Base-by-base conservation (phyloP, 2,888 invertebrate genomes). In the Phengaris arion region DNA sequence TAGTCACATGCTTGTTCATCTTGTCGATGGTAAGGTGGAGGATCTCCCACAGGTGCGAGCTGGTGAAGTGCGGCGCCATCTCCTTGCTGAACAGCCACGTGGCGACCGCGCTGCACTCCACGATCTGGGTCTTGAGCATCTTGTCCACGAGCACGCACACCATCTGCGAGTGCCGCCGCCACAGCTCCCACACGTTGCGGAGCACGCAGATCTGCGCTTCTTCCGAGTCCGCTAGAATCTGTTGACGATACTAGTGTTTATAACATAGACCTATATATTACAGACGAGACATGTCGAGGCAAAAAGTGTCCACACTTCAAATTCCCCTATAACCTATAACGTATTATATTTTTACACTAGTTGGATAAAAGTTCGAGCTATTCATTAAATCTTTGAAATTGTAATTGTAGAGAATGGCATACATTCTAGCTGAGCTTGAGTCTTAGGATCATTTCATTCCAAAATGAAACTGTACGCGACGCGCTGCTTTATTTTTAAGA, bases 21-120 rank as follows among this genome's bases (percentile, higher is more conserved):
- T 99, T 99, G 83, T 97, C 97, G 74, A 99, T 98, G 3, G 99
- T 99, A 77, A 98, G 93, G 89, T 99, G 98, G 75, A 99, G 94
- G 77, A 99, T 96, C 93, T 99, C 99, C 99, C 99, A 99, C 35
- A 99, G 95, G 88, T 98, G 99, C 84, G 96, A 95, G 89, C 98
- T 98, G 0, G 98, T 98, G 89, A 99, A 99, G 89, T 97, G 98
- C 0, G 95, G 93, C 22, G 96, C 95, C 98, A 99, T 98, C 87
- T 98, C 97, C 89, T 97, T 97, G 6, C 98, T 98, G 93, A 99
- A 99, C 79, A 99, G 96, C 99, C 99, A 99, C 81, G 98, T 98
- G 72, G 99, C 99, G 13, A 99, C 99, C 0, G 99, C 97, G 76
- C 98, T 97, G 87, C 99, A 99, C 87, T 99, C 98, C 74, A 99